phyloP scores from a whole-genome alignment of 2,797 vertebrate species.

The Ibycter americanus region DNA sequence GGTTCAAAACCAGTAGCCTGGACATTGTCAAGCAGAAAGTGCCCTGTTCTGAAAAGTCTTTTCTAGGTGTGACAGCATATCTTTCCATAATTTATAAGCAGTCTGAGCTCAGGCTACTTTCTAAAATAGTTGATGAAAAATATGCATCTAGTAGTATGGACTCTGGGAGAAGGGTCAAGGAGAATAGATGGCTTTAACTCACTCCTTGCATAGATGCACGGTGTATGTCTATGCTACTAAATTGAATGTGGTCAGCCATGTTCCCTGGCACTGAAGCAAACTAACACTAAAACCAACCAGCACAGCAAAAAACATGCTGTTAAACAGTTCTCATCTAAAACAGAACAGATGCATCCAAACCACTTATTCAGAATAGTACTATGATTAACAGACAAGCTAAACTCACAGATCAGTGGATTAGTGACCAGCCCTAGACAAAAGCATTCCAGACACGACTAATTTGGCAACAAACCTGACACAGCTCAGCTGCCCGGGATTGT shows the following conservation, averaged over 20 bases:
- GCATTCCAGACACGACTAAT: neutral
- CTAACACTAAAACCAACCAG: neutral
- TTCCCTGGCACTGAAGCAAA: neutral
- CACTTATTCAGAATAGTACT: neutral
- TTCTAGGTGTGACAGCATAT: neutral
- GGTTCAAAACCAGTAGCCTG: neutral
- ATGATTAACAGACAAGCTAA: neutral
- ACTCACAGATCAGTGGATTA: neutral
- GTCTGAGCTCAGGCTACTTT: neutral
- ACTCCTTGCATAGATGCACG: neutral
- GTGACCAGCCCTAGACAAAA: neutral
- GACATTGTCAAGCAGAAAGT: neutral
- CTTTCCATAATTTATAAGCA: neutral
- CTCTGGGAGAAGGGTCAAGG: neutral
- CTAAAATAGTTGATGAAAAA: neutral
- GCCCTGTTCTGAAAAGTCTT: neutral
- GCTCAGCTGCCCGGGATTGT: neutral
- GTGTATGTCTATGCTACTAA: neutral
- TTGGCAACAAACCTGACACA: neutral
- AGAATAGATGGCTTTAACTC: neutral
- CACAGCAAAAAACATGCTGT: neutral
- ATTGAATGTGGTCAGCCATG: accelerated
- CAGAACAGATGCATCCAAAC: neutral
- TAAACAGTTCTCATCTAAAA: neutral
- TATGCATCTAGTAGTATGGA: neutral